Evolutionary conservation across 23 tunicate genomes (phyloP).

Genomic region (Halocynthia roretzi): DNA sequence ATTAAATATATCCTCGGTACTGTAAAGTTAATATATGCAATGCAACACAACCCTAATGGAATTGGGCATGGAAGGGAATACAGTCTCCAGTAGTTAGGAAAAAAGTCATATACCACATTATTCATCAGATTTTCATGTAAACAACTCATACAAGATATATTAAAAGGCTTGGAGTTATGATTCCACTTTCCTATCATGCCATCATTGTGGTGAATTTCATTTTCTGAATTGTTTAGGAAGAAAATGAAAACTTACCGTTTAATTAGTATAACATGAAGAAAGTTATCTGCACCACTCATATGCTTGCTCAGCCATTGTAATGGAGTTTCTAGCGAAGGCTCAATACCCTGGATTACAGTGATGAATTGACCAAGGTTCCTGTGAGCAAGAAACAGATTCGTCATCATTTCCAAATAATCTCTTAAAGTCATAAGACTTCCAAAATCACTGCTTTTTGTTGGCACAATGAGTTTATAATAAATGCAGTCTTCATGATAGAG

Average conservation of each 20-base stretch:
- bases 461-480: slow-evolving; percentile 33
- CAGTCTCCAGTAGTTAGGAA: too few relatives aligned
- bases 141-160: too few relatives aligned
- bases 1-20: too few relatives aligned
- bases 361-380: neutral
- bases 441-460: slow-evolving; percentile 8
- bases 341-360: slow-evolving; percentile 44
- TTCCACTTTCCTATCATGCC: too few relatives aligned
- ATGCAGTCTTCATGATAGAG: slow-evolving; percentile 40
- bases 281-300: slow-evolving; percentile 79
- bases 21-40: too few relatives aligned
- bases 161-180: too few relatives aligned
- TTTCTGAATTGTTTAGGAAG: too few relatives aligned
- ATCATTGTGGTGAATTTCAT: too few relatives aligned
- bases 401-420: slow-evolving; percentile 19
- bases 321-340: slow-evolving; percentile 31
- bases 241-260: neutral
- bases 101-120: too few relatives aligned
- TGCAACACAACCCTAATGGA: too few relatives aligned
- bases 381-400: slow-evolving; percentile 7
- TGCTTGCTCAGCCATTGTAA: slow-evolving; percentile 87
- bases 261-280: slow-evolving; percentile 54
- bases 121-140: too few relatives aligned
- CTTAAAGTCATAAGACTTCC: slow-evolving; percentile 8
- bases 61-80: too few relatives aligned